Percentiles rank a stretch among this genome's conserved stretches.
Conservation (phyloP, 2,797 vertebrate species). For the Squalus acanthias region DNA sequence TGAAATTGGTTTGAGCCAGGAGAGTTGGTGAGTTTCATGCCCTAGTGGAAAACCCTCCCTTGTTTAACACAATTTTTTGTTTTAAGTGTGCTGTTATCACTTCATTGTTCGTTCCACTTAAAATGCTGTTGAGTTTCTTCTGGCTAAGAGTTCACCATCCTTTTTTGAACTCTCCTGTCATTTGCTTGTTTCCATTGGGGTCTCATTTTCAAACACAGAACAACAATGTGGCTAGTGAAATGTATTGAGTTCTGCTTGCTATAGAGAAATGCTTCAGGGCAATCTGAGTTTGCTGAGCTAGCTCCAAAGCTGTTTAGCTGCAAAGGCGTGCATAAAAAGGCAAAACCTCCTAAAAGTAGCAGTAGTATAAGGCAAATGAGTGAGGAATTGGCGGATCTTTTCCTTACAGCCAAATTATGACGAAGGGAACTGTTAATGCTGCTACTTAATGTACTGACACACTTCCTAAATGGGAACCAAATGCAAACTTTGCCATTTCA, state of each 20-base stretch:
- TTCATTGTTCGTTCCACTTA: background rate
- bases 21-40: background rate
- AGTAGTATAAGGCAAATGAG: background rate
- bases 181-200: background rate
- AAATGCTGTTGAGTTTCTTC: background rate
- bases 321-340: background rate
- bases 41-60: background rate
- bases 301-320: background rate
- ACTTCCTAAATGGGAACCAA: background rate
- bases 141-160: background rate
- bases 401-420: background rate
- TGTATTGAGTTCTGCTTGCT: background rate
- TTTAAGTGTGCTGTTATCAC: background rate
- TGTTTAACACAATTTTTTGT: background rate
- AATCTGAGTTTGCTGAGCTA: background rate
- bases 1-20: background rate
- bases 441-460: background rate
- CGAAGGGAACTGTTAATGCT: background rate
- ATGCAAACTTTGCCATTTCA: slow-evolving; percentile 1
- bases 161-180: background rate
- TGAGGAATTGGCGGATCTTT: background rate
- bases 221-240: background rate
- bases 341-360: background rate
- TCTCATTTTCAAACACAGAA: background rate
- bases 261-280: too few species aligned